Base-by-base conservation (phyloP, 1,140 invertebrate species). In the Chelonus insularis region DNA sequence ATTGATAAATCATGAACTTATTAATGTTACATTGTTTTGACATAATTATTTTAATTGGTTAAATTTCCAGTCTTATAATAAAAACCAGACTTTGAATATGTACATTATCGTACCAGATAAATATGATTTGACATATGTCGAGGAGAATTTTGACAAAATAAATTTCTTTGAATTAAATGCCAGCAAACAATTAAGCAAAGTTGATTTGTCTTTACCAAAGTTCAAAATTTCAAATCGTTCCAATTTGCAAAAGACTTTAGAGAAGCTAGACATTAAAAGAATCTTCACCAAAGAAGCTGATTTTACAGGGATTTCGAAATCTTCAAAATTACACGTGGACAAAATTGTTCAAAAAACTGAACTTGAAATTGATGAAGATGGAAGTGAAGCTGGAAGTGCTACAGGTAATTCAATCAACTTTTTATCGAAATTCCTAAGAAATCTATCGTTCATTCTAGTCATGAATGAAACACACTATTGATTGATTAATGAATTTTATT, bases 181-280 rank as follows among this genome's bases (percentile, higher is more conserved):
- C 6, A 58, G 59, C 14, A 69, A 63, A 11, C 48, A 74, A 4
- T 76, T 84, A 59, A 76, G 88, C 1, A 62, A 76, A 16, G 76
- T 60, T 52, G 39, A 8, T 37, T 16, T 91, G 0, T 71, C 72
- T 39, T 71, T 92, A 60, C 90, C 91, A 0, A 89, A 86, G 70
- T 92, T 92, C 69, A 90, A 88, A 71, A 79, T 91, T 37, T 87
- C 90, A 72, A 78, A 82, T 23, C 82, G 79, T 1, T 74, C 87
- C 14, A 74, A 89, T 36, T 69, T 92, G 61, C n/a, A n/a, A n/a
- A n/a, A n/a, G 81, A 4, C 36, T 1, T 3, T 37, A 0, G 12
- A 8, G 4, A 4, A 88, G 83, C 59, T 90, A 16, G 86, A 86
- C n/a, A 78, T 90, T 47, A 72, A 58, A 3, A 74, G 74, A 51